These are phyloP conservation scores for Drosophila melanica DNA, from an alignment of 1,140 invertebrate genomes.

Conservation along the genomic window DNA sequence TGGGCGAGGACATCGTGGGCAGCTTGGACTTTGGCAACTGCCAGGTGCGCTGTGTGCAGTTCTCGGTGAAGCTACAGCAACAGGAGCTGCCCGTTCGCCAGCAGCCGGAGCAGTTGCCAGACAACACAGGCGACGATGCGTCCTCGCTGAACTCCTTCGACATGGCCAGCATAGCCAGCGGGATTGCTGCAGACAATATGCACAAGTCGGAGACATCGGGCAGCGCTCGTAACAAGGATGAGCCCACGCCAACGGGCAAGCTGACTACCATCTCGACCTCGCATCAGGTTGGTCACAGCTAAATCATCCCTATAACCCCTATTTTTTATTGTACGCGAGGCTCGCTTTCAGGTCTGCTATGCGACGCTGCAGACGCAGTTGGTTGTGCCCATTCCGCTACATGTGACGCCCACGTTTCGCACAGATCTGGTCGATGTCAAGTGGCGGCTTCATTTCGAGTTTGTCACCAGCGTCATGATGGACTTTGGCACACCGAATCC, in stretches of 20 bases:
- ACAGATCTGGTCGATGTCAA: conserved; percentile 92
- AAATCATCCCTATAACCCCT: too few species aligned
- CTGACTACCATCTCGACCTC: conserved; percentile 91
- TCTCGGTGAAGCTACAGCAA: conserved; percentile 92
- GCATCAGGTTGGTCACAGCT: conserved; percentile 87
- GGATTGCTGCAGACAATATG: conserved; percentile 72
- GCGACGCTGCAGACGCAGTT: conserved; percentile 94
- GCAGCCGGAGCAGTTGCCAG: conserved; percentile 31
- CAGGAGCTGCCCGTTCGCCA: conserved; percentile 88
- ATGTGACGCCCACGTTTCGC: conserved; percentile 96
- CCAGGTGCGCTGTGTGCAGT: conserved; percentile 96
- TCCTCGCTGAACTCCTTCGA: conserved; percentile 83
- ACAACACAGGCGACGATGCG: conserved; percentile 50
- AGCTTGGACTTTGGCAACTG: conserved; percentile 97
- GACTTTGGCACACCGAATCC: conserved; percentile 83
- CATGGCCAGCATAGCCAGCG: conserved; percentile 78
- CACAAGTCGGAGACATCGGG: conserved; percentile 85
- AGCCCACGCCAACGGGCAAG: conserved; percentile 85
- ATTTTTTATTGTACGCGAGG: neutral
- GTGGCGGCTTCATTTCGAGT: conserved; percentile 98
- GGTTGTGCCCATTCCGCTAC: conserved; percentile 95
- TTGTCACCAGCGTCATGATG: conserved; percentile 91
- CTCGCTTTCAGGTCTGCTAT: conserved; percentile 89
- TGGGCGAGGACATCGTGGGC: conserved; percentile 98
- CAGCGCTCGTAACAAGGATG: conserved; percentile 56